Evolutionary conservation across 2,113 vertebrate genomes (phyloP).

Genomic region (Vombatus ursinus): DNA sequence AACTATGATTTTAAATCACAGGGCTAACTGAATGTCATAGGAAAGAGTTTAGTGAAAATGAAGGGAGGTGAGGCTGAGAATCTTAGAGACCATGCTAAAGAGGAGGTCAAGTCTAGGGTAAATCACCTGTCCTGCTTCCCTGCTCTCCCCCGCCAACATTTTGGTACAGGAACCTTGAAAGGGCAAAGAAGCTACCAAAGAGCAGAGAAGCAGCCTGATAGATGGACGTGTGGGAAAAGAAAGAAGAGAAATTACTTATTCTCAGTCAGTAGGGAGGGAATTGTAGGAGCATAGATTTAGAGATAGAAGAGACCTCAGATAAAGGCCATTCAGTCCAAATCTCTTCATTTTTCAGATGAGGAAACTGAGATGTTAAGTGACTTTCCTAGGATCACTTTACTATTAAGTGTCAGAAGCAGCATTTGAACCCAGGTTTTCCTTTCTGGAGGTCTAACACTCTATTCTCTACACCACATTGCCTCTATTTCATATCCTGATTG

Average conservation of each 20-base stretch:
- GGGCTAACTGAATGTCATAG: not conserved
- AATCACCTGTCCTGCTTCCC: not conserved
- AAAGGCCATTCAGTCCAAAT: not conserved
- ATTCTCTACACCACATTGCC: not conserved
- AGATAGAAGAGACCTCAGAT: not conserved
- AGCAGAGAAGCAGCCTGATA: not conserved
- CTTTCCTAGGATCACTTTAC: not conserved
- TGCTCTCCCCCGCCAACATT: not conserved
- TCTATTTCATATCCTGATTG: not conserved
- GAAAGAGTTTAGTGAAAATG: not conserved
- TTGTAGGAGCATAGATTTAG: not conserved
- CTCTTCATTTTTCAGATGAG: not conserved
- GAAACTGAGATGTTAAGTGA: not conserved
- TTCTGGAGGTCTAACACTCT: not conserved
- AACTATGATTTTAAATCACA: not conserved
- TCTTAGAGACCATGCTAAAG: not conserved
- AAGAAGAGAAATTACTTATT: not conserved
- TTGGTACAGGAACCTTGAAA: not conserved
- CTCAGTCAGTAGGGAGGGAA: not conserved
- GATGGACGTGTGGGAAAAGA: not conserved
- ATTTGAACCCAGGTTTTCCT: not conserved
- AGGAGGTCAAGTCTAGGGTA: not conserved
- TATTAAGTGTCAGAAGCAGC: not conserved
- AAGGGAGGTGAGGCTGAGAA: not conserved
- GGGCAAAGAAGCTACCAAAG: not conserved